These are phyloP conservation scores for Anabas testudineus DNA, from an alignment of 2,797 vertebrate genomes.

Conservation along the genomic window DNA sequence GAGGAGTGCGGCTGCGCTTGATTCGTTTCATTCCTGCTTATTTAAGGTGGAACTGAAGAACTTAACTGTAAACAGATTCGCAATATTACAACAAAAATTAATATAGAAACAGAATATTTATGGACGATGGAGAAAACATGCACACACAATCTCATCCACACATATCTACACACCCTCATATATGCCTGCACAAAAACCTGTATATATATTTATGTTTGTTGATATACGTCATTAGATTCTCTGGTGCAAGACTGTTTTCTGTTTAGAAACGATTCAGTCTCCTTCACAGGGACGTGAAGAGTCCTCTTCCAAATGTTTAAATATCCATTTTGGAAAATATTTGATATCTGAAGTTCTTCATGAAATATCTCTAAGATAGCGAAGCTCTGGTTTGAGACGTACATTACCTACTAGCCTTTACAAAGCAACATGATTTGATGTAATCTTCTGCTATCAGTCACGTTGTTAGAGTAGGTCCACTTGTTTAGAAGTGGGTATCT, in stretches of 20 bases:
- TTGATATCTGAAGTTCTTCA: slow-evolving; percentile 36
- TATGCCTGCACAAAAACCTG: slow-evolving; percentile 79
- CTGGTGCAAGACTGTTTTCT: slow-evolving; percentile 47
- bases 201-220: slow-evolving; percentile 88
- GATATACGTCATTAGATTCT: slow-evolving; percentile 71
- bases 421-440: slow-evolving; percentile 27
- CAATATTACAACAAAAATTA: slow-evolving; percentile 33
- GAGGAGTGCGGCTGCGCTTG: slow-evolving; percentile 98
- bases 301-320: slow-evolving; percentile 53
- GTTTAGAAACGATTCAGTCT: slow-evolving; percentile 17
- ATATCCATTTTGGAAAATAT: slow-evolving; percentile 41
- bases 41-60: slow-evolving; percentile 57
- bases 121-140: slow-evolving; percentile 60
- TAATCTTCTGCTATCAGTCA: slow-evolving; percentile 1
- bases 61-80: slow-evolving; percentile 38
- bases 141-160: slow-evolving; percentile 51
- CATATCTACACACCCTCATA: slow-evolving; percentile 62
- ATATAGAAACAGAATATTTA: slow-evolving; percentile 80
- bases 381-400: slow-evolving; percentile 26
- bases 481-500: slow-evolving; percentile 18
- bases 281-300: slow-evolving; percentile 58
- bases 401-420: slow-evolving; percentile 38
- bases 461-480: slow-evolving; percentile 21
- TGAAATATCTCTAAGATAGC: slow-evolving; percentile 40
- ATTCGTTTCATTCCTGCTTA: neutral